Conservation (phyloP, 35 echinoderm and acorn worm species). For the Anneissia japonica region DNA sequence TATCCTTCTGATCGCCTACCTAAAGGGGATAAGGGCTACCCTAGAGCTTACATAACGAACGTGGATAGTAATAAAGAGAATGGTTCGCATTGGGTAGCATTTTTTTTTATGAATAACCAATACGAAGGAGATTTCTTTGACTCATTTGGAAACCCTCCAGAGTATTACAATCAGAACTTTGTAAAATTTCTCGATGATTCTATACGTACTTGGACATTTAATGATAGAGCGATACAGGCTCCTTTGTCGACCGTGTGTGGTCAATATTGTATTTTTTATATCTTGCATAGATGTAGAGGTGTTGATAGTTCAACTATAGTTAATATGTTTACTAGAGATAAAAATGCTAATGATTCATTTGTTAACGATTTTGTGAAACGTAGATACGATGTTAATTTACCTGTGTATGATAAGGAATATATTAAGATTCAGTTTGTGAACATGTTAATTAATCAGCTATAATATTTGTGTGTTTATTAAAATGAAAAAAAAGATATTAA, state of each 20-base stretch:
- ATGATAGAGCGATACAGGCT: slow-evolving; percentile 16
- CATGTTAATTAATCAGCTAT: too few species aligned
- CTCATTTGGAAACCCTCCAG: slow-evolving; percentile 44
- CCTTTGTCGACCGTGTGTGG: slow-evolving; percentile 46
- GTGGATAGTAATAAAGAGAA: slow-evolving; percentile 18
- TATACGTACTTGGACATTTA: neutral
- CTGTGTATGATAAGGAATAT: slow-evolving; percentile 17
- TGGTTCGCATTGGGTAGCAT: slow-evolving; percentile 39
- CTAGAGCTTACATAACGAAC: slow-evolving; percentile 29
- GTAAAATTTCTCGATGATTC: slow-evolving; percentile 31
- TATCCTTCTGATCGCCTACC: slow-evolving; percentile 41
- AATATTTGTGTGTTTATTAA: too few species aligned
- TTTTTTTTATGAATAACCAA: slow-evolving; percentile 19
- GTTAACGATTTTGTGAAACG: slow-evolving; percentile 27
- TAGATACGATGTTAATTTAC: slow-evolving; percentile 15
- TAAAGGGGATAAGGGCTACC: neutral
- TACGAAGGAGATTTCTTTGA: slow-evolving; percentile 47
- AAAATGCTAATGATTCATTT: slow-evolving; percentile 3
- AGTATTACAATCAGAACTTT: slow-evolving; percentile 8
- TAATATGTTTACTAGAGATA: slow-evolving; percentile 18
- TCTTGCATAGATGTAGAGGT: slow-evolving; percentile 28
- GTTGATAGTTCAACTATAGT: neutral
- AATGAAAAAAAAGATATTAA: too few species aligned
- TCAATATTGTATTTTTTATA: slow-evolving; percentile 45
- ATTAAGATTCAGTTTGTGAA: neutral